Percentiles rank a stretch among this genome's conserved stretches.
Conservation (phyloP, 1,140 invertebrate species). For the Drosophila nebulosa region DNA sequence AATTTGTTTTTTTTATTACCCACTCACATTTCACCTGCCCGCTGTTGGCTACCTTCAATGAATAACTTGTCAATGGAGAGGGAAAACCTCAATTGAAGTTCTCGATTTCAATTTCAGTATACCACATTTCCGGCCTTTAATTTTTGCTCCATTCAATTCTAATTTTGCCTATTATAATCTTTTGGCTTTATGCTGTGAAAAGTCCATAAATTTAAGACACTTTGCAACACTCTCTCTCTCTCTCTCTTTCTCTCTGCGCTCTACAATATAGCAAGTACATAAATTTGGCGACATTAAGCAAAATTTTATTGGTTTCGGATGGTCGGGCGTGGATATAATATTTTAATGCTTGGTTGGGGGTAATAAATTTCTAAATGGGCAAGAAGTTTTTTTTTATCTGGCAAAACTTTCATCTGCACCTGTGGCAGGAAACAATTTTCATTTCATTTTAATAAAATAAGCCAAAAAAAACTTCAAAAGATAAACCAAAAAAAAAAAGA, state of each 20-base stretch:
- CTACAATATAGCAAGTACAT: conserved; percentile 30
- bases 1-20: neutral
- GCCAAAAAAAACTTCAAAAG: conserved; percentile 21
- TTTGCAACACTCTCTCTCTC: neutral
- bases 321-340: conserved; percentile 33
- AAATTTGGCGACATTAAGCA: conserved; percentile 57
- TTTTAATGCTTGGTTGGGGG: conserved; percentile 19
- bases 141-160: neutral
- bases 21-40: conserved; percentile 60
- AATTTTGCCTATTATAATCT: neutral
- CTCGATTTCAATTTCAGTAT: neutral
- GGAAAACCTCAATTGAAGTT: conserved; percentile 40
- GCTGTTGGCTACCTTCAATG: conserved; percentile 21
- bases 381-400: neutral
- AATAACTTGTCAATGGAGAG: conserved; percentile 40
- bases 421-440: conserved; percentile 38
- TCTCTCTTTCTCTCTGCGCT: neutral
- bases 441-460: conserved; percentile 47
- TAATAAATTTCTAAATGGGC: conserved; percentile 34
- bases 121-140: neutral
- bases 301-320: conserved; percentile 58
- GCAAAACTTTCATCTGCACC: conserved; percentile 6
- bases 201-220: neutral
- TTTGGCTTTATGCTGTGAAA: neutral
- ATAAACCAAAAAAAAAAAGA: conserved; percentile 34